phyloP scores from a whole-genome alignment of 2,888 invertebrate species.

The Copidosoma aretas region DNA sequence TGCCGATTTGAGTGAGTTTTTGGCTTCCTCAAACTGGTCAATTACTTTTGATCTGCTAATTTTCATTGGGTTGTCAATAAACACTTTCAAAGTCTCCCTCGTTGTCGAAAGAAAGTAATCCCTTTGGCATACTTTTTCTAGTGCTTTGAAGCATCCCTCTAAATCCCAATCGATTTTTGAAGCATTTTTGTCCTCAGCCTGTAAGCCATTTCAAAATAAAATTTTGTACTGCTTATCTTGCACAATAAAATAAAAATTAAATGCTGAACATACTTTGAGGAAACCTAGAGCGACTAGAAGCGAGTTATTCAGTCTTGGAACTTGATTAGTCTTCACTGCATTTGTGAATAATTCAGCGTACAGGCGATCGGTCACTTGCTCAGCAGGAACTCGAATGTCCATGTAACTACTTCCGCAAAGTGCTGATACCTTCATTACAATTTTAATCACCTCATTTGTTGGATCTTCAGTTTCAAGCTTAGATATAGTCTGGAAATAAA shows the following conservation, averaged over 20 bases:
- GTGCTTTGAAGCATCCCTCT: slow-evolving; percentile 68
- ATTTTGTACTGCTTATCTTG: slow-evolving; percentile 75
- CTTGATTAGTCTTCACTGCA: slow-evolving; percentile 62
- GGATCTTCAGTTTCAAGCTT: slow-evolving; percentile 41
- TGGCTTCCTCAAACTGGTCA: slow-evolving; percentile 56
- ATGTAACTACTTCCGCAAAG: slow-evolving; percentile 66
- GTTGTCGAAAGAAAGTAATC: slow-evolving; percentile 66
- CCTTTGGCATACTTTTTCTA: slow-evolving; percentile 66
- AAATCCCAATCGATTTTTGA: slow-evolving; percentile 70
- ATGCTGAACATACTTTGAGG: slow-evolving; percentile 69
- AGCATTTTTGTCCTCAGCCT: slow-evolving; percentile 74
- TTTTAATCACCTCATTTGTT: slow-evolving; percentile 60
- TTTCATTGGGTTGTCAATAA: slow-evolving; percentile 63
- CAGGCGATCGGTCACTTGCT: slow-evolving; percentile 64
- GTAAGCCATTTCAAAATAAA: slow-evolving; percentile 42
- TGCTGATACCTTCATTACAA: slow-evolving; percentile 67
- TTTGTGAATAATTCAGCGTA: slow-evolving; percentile 66
- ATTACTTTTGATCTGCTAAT: slow-evolving; percentile 47
- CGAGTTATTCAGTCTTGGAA: slow-evolving; percentile 69
- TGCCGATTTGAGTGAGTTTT: slow-evolving; percentile 52
- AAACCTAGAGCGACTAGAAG: slow-evolving; percentile 73
- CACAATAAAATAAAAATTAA: neutral
- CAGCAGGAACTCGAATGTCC: slow-evolving; percentile 63
- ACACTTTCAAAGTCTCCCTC: slow-evolving; percentile 64
- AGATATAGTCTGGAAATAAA: slow-evolving; percentile 46